Conservation (phyloP, 2,888 invertebrate genomes). For the Coremacera marginata region DNA sequence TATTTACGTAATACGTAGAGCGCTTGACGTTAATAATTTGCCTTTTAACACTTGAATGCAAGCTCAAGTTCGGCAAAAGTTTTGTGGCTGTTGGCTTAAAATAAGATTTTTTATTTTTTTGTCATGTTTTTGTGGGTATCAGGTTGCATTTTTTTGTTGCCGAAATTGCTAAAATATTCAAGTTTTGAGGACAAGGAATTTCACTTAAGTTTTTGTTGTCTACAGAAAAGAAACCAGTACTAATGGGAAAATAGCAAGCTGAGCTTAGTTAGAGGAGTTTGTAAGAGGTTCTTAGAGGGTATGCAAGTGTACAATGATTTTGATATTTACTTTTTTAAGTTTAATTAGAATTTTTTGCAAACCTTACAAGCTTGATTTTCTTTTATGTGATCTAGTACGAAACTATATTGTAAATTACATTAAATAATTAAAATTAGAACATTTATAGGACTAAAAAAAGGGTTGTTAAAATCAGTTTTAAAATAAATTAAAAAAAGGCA, state of each 20-base stretch:
- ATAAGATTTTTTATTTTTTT: not conserved
- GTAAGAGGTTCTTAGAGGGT: not conserved
- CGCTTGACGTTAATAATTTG: constrained; percentile 7
- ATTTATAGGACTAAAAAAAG: no score
- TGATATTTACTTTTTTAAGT: no score
- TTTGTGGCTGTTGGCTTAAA: not conserved
- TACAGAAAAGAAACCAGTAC: not conserved
- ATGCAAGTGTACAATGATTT: no score
- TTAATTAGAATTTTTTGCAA: not conserved
- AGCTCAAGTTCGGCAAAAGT: not conserved
- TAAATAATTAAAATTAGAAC: no score
- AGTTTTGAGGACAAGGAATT: not conserved
- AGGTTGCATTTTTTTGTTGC: not conserved
- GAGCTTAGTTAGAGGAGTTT: not conserved
- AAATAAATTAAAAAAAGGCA: no score
- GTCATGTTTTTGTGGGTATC: not conserved
- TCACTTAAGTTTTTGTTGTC: not conserved
- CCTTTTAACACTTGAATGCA: constrained; percentile 14
- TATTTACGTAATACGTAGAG: not conserved
- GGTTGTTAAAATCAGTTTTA: no score
- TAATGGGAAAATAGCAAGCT: not conserved
- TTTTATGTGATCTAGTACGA: no score
- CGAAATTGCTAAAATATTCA: not conserved
- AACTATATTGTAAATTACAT: no score
- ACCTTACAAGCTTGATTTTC: no score